phyloP scores from a whole-genome alignment of 2,888 invertebrate genomes.

The Eretmocerus hayati region DNA sequence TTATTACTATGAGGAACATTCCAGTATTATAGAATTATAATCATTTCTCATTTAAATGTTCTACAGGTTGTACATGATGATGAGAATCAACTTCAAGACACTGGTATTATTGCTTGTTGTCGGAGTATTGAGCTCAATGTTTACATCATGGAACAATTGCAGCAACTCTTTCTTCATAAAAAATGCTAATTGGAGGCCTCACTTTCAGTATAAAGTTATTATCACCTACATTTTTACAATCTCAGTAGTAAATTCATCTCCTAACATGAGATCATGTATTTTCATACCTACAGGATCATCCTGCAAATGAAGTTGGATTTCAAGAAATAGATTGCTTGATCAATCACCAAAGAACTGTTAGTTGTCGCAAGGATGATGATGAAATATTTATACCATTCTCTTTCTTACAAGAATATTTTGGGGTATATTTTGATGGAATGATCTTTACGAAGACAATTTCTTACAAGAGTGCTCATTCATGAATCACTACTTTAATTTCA shows the following conservation, averaged over 20 bases:
- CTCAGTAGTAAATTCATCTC: neutral
- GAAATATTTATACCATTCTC: conserved; percentile 90
- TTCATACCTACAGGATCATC: conserved; percentile 32
- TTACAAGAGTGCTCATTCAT: too few species aligned
- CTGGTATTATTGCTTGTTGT: conserved; percentile 52
- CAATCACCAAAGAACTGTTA: conserved; percentile 77
- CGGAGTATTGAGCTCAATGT: conserved; percentile 59
- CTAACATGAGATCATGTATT: neutral
- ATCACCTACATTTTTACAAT: neutral
- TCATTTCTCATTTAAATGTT: too few species aligned
- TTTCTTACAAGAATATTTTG: conserved; percentile 89
- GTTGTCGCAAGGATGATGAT: conserved; percentile 72
- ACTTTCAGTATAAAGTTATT: conserved; percentile 39
- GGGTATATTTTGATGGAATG: too few species aligned
- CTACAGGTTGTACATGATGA: conserved; percentile 56
- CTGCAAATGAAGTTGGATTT: conserved; percentile 46
- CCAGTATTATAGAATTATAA: too few species aligned
- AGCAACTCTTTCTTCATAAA: conserved; percentile 51
- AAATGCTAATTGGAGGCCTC: conserved; percentile 38
- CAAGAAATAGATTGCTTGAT: conserved; percentile 81
- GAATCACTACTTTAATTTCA: conserved; percentile 37
- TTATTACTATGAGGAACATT: neutral
- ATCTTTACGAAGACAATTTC: too few species aligned
- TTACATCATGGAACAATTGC: conserved; percentile 72
- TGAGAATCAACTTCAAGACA: conserved; percentile 73